Evolutionary conservation across 30 jellyfish, hydroid and myxozoan genomes (phyloP), one percentile per base, ranked within the genome.

Genomic region (Haliclystus octoradiatus): DNA sequence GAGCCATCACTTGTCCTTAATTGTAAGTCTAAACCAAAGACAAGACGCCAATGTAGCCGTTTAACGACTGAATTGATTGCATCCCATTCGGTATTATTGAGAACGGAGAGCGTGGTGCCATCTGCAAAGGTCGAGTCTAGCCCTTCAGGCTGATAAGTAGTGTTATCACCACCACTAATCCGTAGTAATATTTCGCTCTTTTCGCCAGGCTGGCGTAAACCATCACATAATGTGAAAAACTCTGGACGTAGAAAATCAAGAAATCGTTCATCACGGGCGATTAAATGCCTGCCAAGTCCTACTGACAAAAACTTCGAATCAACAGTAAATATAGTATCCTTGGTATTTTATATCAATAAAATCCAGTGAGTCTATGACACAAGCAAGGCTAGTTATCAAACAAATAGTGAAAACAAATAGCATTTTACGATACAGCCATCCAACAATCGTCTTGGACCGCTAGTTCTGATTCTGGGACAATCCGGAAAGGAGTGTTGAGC

Each of bases 111-210:
- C 29, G 61, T 78, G 26, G 92, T 62, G 29, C 28, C 47, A n/a
- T n/a, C n/a, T n/a, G n/a, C n/a, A n/a, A n/a, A n/a, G n/a, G n/a
- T n/a, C 66, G 33, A 12, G 34, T 78, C 92, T 28, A 62, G 69
- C 19, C 92, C 92, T 1, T 31, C n/a, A 65, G 34, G 28, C n/a
- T 61, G 40, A 70, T 68, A 84, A 1, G 46, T 66, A 25, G 73
- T 65, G 53, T 70, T 77, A 76, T 84, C 95, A 26, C 75, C 31
- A 47, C 95, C 95, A 4, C 95, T 93, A 70, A 84, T 65, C 35
- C 95, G 63, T 32, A 84, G 67, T 49, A 68, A 76, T 33, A 71
- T 34, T 74, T 77, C 76, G 2, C 88, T 82, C 26, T n/a, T n/a
- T n/a, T n/a, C n/a, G n/a, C n/a, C n/a, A n/a, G n/a, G n/a, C n/a